phyloP scores from a whole-genome alignment of 2,888 invertebrate species.

The Sericinus montela region DNA sequence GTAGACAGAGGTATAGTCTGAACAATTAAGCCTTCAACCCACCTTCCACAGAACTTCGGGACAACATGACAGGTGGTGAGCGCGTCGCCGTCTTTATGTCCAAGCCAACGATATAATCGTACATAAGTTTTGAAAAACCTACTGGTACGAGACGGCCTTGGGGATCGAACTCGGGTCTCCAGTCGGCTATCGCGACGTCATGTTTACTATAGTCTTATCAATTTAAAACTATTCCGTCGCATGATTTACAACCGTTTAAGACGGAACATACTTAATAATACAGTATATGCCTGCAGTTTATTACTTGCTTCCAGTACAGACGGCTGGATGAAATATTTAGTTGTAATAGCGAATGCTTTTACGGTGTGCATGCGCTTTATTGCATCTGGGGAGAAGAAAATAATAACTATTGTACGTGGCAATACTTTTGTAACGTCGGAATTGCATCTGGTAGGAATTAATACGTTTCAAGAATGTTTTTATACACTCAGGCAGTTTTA shows the following conservation, averaged over 20 bases:
- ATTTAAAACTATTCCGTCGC: background rate
- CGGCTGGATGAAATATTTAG: constrained; percentile 22
- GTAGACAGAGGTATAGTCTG: too few species aligned
- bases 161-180: too few species aligned
- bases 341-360: constrained; percentile 14
- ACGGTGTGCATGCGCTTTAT: constrained; percentile 19
- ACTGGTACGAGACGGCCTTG: too few species aligned
- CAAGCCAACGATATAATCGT: too few species aligned
- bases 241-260: constrained; percentile 10
- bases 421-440: background rate
- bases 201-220: too few species aligned
- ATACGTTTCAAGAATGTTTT: background rate
- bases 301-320: constrained; percentile 15
- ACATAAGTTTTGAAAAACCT: too few species aligned
- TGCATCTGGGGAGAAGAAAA: constrained; percentile 11
- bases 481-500: background rate
- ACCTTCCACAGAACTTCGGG: too few species aligned
- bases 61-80: too few species aligned
- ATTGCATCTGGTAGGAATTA: background rate
- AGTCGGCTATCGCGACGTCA: too few species aligned
- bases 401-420: constrained; percentile 1
- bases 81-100: too few species aligned
- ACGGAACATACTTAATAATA: constrained; percentile 11
- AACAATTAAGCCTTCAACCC: too few species aligned
- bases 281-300: constrained; percentile 20